phyloP scores from a whole-genome alignment of 2,113 vertebrate species.

The Eurypyga helias region DNA sequence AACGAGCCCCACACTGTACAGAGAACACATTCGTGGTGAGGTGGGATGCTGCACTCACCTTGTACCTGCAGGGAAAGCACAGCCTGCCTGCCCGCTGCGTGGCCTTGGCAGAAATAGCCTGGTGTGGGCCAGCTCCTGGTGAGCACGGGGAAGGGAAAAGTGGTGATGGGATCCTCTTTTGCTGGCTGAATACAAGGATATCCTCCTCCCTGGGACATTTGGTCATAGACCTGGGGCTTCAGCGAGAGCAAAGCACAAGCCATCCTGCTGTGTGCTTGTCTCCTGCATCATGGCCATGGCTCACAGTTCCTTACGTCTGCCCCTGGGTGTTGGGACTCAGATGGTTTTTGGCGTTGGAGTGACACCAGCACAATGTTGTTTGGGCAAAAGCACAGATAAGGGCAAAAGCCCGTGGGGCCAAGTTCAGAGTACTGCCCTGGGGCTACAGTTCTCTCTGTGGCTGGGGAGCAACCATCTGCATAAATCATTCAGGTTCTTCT shows the following conservation, averaged over 20 bases:
- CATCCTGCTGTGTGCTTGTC: neutral
- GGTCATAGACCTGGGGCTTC: neutral
- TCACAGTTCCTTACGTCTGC: neutral
- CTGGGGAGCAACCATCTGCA: neutral
- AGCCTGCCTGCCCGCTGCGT: rapidly evolving
- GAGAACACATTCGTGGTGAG: neutral
- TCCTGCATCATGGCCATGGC: neutral
- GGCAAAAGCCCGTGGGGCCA: rapidly evolving
- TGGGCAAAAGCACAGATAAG: neutral
- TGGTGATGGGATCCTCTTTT: neutral
- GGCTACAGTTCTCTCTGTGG: neutral
- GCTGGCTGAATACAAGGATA: neutral
- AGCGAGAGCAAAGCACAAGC: neutral
- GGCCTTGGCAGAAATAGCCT: neutral
- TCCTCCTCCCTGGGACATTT: rapidly evolving
- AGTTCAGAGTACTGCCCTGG: neutral
- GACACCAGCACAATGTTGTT: neutral
- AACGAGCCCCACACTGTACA: rapidly evolving
- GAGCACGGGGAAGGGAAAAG: neutral
- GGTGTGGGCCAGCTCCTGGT: neutral
- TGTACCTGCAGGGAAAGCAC: rapidly evolving
- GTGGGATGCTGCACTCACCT: neutral
- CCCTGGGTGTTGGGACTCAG: neutral
- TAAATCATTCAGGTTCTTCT: neutral
- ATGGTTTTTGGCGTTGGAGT: neutral